phyloP scores from a whole-genome alignment of 2,797 vertebrate species.

The Hapalemur alaotrensis region DNA sequence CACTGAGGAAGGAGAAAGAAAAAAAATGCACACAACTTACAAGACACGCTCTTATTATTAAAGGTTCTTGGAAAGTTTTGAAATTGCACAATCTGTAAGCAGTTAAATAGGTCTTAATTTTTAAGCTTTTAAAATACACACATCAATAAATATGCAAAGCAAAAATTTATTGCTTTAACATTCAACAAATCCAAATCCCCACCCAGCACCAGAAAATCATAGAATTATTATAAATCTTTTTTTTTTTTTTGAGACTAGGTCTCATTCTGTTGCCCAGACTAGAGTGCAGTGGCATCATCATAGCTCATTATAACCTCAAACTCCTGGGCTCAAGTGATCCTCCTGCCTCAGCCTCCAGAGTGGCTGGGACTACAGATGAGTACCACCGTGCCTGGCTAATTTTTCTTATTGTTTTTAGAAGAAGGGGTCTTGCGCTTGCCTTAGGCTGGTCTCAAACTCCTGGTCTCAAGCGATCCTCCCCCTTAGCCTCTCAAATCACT shows the following conservation, averaged over 20 bases:
- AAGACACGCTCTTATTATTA: neutral
- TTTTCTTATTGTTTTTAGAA: neutral
- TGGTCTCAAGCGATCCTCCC: neutral
- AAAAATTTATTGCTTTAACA: neutral
- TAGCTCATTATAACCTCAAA: neutral
- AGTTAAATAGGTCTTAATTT: neutral
- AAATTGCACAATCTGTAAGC: neutral
- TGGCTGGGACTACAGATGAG: neutral
- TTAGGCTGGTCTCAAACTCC: neutral
- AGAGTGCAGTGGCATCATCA: neutral
- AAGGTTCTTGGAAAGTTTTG: neutral
- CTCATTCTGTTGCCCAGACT: neutral
- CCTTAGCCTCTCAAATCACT: neutral
- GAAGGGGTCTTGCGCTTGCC: neutral
- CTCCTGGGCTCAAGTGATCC: neutral
- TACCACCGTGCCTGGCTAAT: neutral
- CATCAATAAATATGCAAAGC: neutral
- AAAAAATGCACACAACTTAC: neutral
- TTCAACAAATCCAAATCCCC: neutral
- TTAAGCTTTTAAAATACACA: slow-evolving; percentile 22
- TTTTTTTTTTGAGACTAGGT: neutral
- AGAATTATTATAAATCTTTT: neutral
- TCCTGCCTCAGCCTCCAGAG: neutral
- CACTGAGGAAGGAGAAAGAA: slow-evolving; percentile 76
- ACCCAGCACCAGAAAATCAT: neutral